Conservation (phyloP, 2,113 vertebrate species). For the Barbus barbus region DNA sequence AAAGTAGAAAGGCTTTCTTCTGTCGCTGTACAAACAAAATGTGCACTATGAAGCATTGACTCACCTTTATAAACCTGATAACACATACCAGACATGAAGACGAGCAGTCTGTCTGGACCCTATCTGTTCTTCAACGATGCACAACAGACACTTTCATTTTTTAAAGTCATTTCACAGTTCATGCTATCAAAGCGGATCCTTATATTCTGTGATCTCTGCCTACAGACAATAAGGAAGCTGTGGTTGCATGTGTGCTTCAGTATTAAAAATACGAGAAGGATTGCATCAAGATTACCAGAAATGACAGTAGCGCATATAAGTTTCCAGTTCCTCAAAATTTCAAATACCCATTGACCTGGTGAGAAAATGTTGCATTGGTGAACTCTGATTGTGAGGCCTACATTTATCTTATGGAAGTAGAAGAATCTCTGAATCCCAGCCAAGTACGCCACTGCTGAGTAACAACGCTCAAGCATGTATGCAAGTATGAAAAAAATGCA, state of each 20-base stretch:
- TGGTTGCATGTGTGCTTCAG: not conserved
- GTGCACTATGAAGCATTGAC: not conserved
- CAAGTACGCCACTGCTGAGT: not conserved
- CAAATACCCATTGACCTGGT: not conserved
- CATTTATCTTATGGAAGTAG: not conserved
- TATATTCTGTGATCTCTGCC: conserved; percentile 2
- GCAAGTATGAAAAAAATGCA: not conserved
- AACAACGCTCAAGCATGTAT: not conserved
- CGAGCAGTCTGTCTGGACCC: conserved; percentile 3
- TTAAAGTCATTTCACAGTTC: conserved; percentile 1
- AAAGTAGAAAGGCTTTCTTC: conserved; percentile 7
- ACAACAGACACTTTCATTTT: conserved; percentile 9
- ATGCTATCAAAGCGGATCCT: conserved; percentile 6
- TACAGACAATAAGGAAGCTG: not conserved
- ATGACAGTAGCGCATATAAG: not conserved
- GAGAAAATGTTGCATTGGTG: not conserved
- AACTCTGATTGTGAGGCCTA: not conserved
- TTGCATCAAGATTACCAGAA: not conserved
- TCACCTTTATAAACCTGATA: conserved; percentile 28
- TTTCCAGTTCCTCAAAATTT: conserved; percentile 5
- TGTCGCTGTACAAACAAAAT: not conserved
- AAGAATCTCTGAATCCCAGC: not conserved
- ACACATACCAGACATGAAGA: conserved; percentile 24
- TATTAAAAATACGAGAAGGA: not conserved
- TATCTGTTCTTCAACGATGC: conserved; percentile 3